Conservation (phyloP, 2,797 vertebrate genomes). For the Taenioides sp. region DNA sequence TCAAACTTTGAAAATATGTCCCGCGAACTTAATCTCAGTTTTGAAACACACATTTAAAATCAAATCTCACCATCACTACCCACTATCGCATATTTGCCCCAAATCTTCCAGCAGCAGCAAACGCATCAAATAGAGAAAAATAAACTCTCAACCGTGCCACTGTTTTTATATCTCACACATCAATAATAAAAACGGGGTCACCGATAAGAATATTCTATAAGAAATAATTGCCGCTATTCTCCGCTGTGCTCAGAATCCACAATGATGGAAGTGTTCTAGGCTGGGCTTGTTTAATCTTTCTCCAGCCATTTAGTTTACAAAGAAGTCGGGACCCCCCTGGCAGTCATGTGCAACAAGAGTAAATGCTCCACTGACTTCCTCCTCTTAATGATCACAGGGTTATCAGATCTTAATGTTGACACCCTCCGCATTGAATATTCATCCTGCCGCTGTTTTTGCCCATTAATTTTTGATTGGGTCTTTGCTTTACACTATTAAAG, state of each 20-base stretch:
- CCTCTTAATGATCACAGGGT: constrained; percentile 83
- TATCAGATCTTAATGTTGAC: constrained; percentile 83
- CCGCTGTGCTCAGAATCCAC: constrained; percentile 66
- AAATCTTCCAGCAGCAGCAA: constrained; percentile 20
- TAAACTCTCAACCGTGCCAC: constrained; percentile 25
- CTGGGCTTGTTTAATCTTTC: constrained; percentile 77
- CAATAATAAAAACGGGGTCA: constrained; percentile 40
- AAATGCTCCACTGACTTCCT: constrained; percentile 78
- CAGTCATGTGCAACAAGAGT: constrained; percentile 76
- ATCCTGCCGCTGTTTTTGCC: constrained; percentile 80
- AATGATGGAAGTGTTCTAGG: constrained; percentile 72
- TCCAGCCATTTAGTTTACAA: constrained; percentile 82
- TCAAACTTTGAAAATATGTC: neutral
- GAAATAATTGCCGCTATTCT: constrained; percentile 59
- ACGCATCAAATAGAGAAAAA: constrained; percentile 44
- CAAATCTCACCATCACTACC: neutral
- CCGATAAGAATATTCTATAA: constrained; percentile 43
- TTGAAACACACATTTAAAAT: neutral
- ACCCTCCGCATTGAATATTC: constrained; percentile 80
- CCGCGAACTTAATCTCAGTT: neutral
- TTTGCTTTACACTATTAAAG: constrained; percentile 79
- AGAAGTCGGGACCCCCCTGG: constrained; percentile 77
- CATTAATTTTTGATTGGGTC: constrained; percentile 81
- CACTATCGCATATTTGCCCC: neutral
- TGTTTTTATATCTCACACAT: constrained; percentile 31